Evolutionary conservation across 1,140 invertebrate species (phyloP), one percentile per base, ranked within the genome.

Genomic region (Ceratina japonica): DNA sequence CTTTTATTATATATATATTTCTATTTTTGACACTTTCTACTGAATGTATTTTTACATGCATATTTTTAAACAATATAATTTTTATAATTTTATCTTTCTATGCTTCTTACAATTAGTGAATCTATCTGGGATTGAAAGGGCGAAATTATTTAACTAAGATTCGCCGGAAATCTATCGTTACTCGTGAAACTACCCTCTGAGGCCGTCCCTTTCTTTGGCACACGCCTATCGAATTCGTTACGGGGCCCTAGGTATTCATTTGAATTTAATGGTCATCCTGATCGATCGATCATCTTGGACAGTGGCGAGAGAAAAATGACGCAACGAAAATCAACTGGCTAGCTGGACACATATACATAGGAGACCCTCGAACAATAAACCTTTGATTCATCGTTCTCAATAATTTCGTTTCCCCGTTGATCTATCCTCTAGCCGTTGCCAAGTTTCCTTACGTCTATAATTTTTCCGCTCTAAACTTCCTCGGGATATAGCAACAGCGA

Each of bases 271-370:
- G 52, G 37, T 18, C 20, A 18, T 20, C 16, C 24, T 69, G 37
- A 44, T 44, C 37, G 74, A 75, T 75, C 74, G 64, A 75, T 75
- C 74, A 64, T 59, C 64, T 75, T 22, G n/a, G 63, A 44, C 52
- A 22, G 22, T 20, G 31, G 52, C 1, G 8, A 20, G 27, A 58
- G 52, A 31, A 75, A 59, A 75, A 68, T 68, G 73, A 75, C 63
- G 73, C 62, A 75, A 66, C 63, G 63, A 44, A 59, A 68, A 75
- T 68, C 63, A 68, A 75, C 16, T 24, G 27, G 13, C 22, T 2
- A 66, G 0, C 4, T 3, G 16, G 20, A 44, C 10, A 44, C 37
- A 10, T 44, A 10, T 44, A 2, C 20, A 18, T 20, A 20, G 8
- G 16, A 49, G 52, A 22, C 44, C 27, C 63, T 68, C 31, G 63